Conservation (phyloP, 2,797 vertebrate genomes). For the Pogoniulus pusillus region DNA sequence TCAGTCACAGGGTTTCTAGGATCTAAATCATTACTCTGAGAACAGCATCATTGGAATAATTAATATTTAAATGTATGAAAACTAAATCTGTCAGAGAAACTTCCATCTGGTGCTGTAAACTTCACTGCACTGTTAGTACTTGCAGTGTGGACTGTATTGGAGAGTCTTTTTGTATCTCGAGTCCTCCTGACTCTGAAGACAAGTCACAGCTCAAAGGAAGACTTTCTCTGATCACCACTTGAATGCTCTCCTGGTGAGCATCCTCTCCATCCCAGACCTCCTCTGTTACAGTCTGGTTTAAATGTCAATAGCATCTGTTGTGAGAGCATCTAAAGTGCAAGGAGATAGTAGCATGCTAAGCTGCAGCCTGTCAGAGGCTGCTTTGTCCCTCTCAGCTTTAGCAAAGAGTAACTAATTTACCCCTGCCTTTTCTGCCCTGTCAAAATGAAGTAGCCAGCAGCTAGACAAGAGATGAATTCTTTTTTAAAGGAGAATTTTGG, state of each 20-base stretch:
- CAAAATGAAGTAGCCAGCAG: neutral
- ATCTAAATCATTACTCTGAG: neutral
- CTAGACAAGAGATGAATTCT: neutral
- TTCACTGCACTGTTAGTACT: neutral
- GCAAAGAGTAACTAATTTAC: neutral
- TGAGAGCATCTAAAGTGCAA: neutral
- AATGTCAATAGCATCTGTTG: neutral
- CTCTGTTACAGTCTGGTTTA: neutral
- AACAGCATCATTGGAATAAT: neutral
- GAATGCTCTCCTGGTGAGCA: neutral
- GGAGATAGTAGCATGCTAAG: neutral
- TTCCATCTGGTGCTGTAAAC: neutral
- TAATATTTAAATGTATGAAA: neutral
- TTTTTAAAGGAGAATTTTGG: neutral
- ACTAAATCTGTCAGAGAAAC: neutral
- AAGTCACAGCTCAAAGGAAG: neutral
- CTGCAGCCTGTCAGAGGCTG: neutral
- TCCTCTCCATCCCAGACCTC: neutral
- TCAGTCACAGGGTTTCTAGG: neutral
- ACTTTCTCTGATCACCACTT: neutral
- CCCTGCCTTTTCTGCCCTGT: neutral
- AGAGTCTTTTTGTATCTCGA: neutral
- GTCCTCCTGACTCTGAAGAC: neutral
- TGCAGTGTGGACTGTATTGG: accelerated
- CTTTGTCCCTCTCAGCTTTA: neutral